phyloP scores from a whole-genome alignment of 2,113 vertebrate genomes.

The Pristiophorus japonicus region DNA sequence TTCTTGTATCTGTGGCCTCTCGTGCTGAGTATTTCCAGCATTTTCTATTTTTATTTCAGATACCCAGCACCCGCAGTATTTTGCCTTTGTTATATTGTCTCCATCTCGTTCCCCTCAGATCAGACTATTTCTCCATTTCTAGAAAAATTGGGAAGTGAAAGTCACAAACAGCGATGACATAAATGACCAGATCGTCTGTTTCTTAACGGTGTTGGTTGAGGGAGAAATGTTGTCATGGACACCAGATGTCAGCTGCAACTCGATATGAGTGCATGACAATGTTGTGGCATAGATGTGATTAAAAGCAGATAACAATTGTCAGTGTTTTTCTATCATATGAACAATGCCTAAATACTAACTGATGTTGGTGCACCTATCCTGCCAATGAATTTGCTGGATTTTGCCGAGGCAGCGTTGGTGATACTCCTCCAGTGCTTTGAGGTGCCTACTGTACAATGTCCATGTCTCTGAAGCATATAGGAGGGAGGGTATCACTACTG shows the following conservation, averaged over 20 bases:
- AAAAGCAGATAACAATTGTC: not conserved
- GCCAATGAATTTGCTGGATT: too few relatives aligned
- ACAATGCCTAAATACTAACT: not conserved
- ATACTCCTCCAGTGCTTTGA: too few relatives aligned
- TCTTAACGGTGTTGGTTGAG: not conserved
- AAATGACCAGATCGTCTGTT: not conserved
- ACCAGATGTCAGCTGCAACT: too few relatives aligned
- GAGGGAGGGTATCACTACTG: too few relatives aligned
- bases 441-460: too few relatives aligned
- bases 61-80: too few relatives aligned
- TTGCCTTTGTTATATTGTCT: not conserved
- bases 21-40: too few relatives aligned
- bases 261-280: not conserved
- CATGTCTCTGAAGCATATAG: too few relatives aligned
- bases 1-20: too few relatives aligned
- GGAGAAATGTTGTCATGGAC: not conserved
- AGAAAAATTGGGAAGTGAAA: not conserved
- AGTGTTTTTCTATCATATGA: not conserved
- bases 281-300: not conserved
- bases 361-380: too few relatives aligned
- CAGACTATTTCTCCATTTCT: not conserved
- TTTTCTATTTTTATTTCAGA: too few relatives aligned
- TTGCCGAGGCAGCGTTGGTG: too few relatives aligned
- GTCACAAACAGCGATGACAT: not conserved
- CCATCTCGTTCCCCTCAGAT: not conserved